Conservation (phyloP, 2,888 invertebrate genomes). For the Megastigmus dorsalis region DNA sequence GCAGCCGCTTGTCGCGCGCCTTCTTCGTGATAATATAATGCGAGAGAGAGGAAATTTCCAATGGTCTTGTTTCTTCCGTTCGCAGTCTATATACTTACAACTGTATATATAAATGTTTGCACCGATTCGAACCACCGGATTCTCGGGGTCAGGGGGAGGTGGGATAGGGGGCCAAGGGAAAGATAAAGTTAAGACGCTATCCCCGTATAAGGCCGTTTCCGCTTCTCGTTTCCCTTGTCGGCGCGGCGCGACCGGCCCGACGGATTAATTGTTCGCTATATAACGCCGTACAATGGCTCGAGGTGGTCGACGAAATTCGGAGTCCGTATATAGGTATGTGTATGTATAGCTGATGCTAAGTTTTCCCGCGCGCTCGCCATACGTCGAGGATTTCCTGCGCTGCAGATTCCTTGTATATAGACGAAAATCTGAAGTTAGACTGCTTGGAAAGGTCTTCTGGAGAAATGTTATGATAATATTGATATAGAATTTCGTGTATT, state of each 20-base stretch:
- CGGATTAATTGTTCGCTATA: conserved; percentile 67
- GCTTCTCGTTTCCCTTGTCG: conserved; percentile 65
- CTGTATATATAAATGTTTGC: too few relatives aligned
- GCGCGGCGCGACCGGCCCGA: conserved; percentile 46
- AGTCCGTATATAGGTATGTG: too few relatives aligned
- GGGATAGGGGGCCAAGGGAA: conserved; percentile 13
- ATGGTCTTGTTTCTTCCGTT: conserved; percentile 56
- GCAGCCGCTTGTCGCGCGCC: conserved; percentile 17
- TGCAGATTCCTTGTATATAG: too few relatives aligned
- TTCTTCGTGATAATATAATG: not conserved
- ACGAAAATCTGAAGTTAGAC: too few relatives aligned
- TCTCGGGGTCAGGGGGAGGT: conserved; percentile 49
- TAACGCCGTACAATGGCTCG: conserved; percentile 50
- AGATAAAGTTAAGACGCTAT: conserved; percentile 6
- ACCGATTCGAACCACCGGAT: conserved; percentile 51
- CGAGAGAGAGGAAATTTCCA: conserved; percentile 25
- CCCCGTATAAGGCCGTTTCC: conserved; percentile 65
- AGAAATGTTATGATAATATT: too few relatives aligned
- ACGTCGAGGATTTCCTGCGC: not conserved
- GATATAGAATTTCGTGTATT: too few relatives aligned
- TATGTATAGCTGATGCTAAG: conserved; percentile 51
- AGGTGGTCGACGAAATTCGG: conserved; percentile 66
- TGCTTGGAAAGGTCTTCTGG: too few relatives aligned
- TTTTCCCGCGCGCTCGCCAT: conserved; percentile 33
- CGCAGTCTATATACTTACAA: too few relatives aligned